These are phyloP conservation scores for Panopea generosa DNA, from an alignment of 2,888 invertebrate genomes.

Conservation along the genomic window DNA sequence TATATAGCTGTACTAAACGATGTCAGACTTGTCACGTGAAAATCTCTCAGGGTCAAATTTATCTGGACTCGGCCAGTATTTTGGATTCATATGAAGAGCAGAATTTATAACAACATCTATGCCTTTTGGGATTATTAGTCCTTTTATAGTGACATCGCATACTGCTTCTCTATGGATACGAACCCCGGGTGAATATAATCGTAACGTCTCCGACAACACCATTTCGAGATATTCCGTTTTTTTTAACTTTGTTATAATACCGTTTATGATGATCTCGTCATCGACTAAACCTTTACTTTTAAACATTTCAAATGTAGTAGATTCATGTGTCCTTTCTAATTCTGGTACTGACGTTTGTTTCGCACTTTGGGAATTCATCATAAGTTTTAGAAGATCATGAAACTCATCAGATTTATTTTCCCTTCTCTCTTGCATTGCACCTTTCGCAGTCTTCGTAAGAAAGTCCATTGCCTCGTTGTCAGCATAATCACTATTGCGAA, in stretches of 20 bases:
- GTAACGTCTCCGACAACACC: constrained; percentile 63
- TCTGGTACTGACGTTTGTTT: background rate
- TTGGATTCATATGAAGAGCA: constrained; percentile 61
- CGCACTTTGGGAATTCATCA: constrained; percentile 37
- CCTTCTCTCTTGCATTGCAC: constrained; percentile 45
- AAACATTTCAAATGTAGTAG: constrained; percentile 28
- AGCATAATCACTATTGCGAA: constrained; percentile 11
- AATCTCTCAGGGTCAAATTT: constrained; percentile 71
- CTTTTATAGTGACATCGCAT: constrained; percentile 57
- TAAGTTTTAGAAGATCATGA: constrained; percentile 38
- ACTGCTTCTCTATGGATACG: constrained; percentile 54
- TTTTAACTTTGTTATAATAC: constrained; percentile 75
- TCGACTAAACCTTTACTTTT: constrained; percentile 60
- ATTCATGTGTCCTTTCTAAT: background rate
- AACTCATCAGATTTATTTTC: constrained; percentile 4
- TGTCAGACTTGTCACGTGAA: constrained; percentile 41
- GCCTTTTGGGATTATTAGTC: constrained; percentile 58
- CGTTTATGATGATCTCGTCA: constrained; percentile 75
- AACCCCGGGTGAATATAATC: constrained; percentile 60
- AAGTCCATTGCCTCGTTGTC: constrained; percentile 43
- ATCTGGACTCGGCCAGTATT: constrained; percentile 67
- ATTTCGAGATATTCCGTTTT: constrained; percentile 63
- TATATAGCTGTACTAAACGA: constrained; percentile 65
- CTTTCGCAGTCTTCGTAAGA: constrained; percentile 29
- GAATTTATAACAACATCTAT: constrained; percentile 52